Evolutionary conservation across 2,113 vertebrate species (phyloP), one percentile per base, ranked within the genome.

Genomic region (Istiophorus platypterus): DNA sequence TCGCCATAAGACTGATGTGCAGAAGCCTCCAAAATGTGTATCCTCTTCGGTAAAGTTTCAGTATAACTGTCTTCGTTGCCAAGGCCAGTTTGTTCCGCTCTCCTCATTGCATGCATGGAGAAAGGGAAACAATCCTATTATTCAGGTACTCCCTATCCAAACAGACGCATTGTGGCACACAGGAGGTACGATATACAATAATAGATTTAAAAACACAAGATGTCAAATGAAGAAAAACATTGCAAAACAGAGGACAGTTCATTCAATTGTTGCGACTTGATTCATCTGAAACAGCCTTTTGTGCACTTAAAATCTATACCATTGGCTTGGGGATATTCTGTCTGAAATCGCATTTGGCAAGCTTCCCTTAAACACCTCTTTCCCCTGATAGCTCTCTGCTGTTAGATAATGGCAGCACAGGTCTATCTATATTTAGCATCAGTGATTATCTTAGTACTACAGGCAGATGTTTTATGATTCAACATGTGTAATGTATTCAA

Each of bases 331-430:
- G 80, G 76, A 86, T 75, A 85, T 86, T 89, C 78, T 61, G 61
- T 78, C 72, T 88, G 83, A 86, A 82, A 86, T 83, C 29, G 10
- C 73, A 90, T 85, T 91, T 89, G 85, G 82, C 82, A 87, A 68
- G 68, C 67, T 82, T 92, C 80, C 80, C 84, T 87, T 78, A 72
- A 90, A 91, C 78, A 84, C 78, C 72, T 85, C 83, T 76, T 49
- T 76, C 71, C 70, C 84, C 73, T 81, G 79, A 80, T 86, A 78
- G 65, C 47, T 70, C 74, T 82, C 58, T 69, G 67, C 84, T 81
- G 79, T 54, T 82, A 73, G 63, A 80, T 57, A 81, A 57, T 84
- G 47, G 71, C 85, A 81, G 76, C 80, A 67, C 37, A 78, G 76
- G 72, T 88, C 70, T 67, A 63, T 82, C 85, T 87, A 82, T 88